These are phyloP conservation scores for Drosophila demipolita DNA, from an alignment of 2,888 invertebrate genomes.

Conservation along the genomic window DNA sequence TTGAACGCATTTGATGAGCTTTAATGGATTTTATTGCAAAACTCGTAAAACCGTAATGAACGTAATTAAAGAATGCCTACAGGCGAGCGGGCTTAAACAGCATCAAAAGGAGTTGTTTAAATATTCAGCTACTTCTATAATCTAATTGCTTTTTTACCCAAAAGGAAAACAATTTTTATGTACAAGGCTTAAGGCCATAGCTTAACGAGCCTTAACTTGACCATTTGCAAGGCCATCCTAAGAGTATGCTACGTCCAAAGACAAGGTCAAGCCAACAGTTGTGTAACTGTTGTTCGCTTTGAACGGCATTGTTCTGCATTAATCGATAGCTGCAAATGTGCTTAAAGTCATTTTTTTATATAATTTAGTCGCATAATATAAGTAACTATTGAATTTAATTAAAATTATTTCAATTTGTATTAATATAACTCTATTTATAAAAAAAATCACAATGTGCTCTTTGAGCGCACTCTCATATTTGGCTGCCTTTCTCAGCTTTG, in stretches of 20 bases:
- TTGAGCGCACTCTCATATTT: constrained; percentile 11
- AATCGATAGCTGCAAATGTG: constrained; percentile 35
- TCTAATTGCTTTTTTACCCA: constrained; percentile 3
- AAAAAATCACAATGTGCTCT: not conserved
- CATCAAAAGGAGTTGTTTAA: constrained; percentile 33
- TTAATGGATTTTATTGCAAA: constrained; percentile 48
- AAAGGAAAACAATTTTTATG: not conserved
- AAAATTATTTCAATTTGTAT: not conserved
- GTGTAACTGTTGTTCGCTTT: constrained; percentile 38
- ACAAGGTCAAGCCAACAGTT: constrained; percentile 43
- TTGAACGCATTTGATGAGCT: constrained; percentile 60
- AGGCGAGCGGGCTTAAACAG: constrained; percentile 4
- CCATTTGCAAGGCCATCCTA: constrained; percentile 49
- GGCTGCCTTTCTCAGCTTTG: constrained; percentile 28
- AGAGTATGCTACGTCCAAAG: constrained; percentile 55
- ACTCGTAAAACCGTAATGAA: constrained; percentile 35
- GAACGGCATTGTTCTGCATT: constrained; percentile 29
- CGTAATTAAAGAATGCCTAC: constrained; percentile 41
- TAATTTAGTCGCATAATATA: not conserved
- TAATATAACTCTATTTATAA: not conserved
- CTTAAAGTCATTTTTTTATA: not conserved
- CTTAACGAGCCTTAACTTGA: constrained; percentile 14
- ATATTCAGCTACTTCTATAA: constrained; percentile 26
- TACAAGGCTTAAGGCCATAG: not conserved
- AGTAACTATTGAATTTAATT: not conserved